These are phyloP conservation scores for Myathropa florea DNA, from an alignment of 2,888 invertebrate species.

Conservation along the genomic window DNA sequence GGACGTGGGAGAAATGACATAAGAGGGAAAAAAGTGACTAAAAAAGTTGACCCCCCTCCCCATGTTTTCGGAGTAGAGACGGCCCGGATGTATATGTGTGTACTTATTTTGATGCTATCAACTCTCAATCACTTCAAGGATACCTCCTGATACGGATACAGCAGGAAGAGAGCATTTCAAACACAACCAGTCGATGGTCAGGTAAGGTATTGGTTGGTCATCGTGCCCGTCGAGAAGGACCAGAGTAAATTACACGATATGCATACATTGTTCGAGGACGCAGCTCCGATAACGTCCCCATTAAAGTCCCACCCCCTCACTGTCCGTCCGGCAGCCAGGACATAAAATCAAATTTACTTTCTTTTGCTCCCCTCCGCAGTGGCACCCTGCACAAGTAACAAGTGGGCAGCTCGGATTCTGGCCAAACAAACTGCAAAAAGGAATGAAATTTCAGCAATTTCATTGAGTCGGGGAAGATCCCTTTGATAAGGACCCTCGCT, in stretches of 20 bases:
- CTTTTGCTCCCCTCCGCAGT: not conserved
- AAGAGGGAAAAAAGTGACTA: not conserved
- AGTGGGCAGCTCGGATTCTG: conserved; percentile 39
- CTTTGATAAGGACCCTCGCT: not conserved
- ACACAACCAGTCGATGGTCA: conserved; percentile 21
- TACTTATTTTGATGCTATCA: conserved; percentile 54
- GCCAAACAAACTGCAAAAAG: conserved; percentile 47
- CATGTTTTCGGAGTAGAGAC: conserved; percentile 21
- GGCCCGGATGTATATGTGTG: conserved; percentile 20
- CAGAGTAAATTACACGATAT: conserved; percentile 62
- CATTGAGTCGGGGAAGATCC: not conserved
- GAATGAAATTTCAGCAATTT: conserved; percentile 60
- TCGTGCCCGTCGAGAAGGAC: not conserved
- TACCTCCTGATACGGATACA: conserved; percentile 37
- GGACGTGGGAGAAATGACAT: not conserved
- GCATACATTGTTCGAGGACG: conserved; percentile 53
- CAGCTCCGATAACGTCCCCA: conserved; percentile 37
- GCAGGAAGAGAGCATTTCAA: conserved; percentile 59
- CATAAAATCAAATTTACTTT: conserved; percentile 63
- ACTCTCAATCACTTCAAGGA: conserved; percentile 57
- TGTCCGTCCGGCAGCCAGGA: not conserved
- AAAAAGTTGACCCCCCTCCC: not conserved
- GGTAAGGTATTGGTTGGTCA: conserved; percentile 19
- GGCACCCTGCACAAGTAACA: conserved; percentile 37
- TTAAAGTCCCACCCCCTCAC: not conserved